Evolutionary conservation across 2,113 vertebrate genomes (phyloP).

Genomic region (Passer domesticus): DNA sequence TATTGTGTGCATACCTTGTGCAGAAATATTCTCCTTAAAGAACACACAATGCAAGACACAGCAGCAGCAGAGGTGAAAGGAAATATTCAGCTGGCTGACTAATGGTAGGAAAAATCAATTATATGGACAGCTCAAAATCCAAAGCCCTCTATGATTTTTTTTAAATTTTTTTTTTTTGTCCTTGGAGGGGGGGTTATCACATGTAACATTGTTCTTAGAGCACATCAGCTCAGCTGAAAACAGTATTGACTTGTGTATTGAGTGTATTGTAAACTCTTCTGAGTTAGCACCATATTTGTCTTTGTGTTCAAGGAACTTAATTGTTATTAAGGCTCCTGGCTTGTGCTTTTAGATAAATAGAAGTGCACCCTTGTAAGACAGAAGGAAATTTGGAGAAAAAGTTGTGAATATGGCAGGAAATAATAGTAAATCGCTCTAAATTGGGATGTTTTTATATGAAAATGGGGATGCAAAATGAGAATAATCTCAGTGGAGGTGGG

Average conservation of each 20-base stretch:
- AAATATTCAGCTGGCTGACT: conserved; percentile 20
- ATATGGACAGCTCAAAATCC: background rate
- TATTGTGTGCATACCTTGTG: background rate
- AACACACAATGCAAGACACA: background rate
- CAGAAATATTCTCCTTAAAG: background rate
- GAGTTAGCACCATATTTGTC: background rate
- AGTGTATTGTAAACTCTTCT: background rate
- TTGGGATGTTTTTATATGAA: background rate
- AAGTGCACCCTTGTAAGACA: background rate
- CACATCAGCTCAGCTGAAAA: background rate
- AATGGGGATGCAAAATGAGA: background rate
- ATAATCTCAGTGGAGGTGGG: background rate
- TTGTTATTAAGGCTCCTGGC: background rate
- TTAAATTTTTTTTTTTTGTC: background rate
- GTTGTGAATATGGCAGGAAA: background rate
- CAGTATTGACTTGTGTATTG: background rate
- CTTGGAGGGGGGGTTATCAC: background rate
- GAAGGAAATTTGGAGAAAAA: background rate
- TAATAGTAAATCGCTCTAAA: background rate
- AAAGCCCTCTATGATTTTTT: background rate
- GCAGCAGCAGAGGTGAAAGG: background rate
- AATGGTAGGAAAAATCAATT: conserved; percentile 57
- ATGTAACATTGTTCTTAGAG: background rate
- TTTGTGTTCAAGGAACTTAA: background rate
- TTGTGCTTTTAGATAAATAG: conserved; percentile 9